These are phyloP conservation scores for Phoenicopterus ruber DNA, from an alignment of 2,113 vertebrate species.

Conservation along the genomic window DNA sequence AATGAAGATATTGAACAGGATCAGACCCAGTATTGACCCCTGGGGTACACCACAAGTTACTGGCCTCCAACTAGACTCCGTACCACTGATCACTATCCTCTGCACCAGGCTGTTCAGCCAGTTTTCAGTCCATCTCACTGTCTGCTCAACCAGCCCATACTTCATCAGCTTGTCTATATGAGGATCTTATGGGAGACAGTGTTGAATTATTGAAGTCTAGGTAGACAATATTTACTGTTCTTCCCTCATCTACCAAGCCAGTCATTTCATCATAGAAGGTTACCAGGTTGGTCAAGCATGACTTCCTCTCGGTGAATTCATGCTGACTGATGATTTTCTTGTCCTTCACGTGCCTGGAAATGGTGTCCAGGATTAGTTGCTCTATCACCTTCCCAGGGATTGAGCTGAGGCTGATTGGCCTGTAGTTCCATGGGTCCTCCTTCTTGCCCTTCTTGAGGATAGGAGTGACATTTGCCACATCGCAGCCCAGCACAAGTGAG, in stretches of 20 bases:
- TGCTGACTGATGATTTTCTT: not conserved
- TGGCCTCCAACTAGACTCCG: not conserved
- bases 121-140: not conserved
- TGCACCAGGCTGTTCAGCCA: not conserved
- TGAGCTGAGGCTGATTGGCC: not conserved
- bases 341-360: not conserved
- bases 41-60: not conserved
- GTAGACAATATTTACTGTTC: not conserved
- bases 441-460: not conserved
- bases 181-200: not conserved
- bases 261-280: not conserved
- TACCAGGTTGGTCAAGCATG: not conserved
- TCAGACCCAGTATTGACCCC: not conserved
- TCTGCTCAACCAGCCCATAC: not conserved
- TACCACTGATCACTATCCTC: not conserved
- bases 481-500: fast-evolving
- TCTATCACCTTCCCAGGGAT: not conserved
- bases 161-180: not conserved
- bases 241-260: not conserved
- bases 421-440: not conserved
- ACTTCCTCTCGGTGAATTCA: not conserved
- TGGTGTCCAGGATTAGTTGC: not conserved
- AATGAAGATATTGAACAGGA: not conserved
- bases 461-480: not conserved
- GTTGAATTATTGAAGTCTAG: not conserved